Evolutionary conservation across 2,797 vertebrate genomes (phyloP).

Genomic region (Rhynchonycteris naso): DNA sequence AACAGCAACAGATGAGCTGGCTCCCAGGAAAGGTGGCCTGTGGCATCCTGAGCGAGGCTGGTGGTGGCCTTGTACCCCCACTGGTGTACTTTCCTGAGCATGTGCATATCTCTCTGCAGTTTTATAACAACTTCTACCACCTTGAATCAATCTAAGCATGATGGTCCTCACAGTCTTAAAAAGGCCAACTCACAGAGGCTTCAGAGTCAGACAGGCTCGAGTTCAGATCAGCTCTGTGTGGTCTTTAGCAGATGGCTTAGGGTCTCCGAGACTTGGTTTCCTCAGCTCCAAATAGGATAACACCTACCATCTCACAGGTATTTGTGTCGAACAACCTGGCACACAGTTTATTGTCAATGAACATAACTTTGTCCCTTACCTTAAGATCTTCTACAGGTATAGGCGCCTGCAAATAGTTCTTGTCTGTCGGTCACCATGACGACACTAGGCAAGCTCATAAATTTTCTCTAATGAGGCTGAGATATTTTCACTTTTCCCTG

Average conservation of each 20-base stretch:
- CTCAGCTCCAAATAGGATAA: neutral
- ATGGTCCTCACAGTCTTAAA: conserved; percentile 32
- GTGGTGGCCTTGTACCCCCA: neutral
- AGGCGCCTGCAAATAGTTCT: conserved; percentile 40
- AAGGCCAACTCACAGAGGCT: neutral
- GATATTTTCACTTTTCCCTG: conserved; percentile 62
- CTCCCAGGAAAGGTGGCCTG: neutral
- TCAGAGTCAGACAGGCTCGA: neutral
- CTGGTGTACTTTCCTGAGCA: neutral
- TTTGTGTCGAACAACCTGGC: neutral
- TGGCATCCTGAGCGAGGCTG: neutral
- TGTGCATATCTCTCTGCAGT: neutral
- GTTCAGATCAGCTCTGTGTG: neutral
- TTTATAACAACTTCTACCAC: neutral
- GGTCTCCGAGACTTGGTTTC: neutral
- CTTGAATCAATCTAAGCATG: neutral
- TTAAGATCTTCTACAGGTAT: conserved; percentile 72
- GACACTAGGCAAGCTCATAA: conserved; percentile 61
- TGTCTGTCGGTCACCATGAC: conserved; percentile 57
- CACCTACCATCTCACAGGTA: neutral
- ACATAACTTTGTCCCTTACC: neutral
- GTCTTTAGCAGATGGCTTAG: neutral
- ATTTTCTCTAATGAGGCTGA: conserved; percentile 66
- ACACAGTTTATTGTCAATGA: neutral
- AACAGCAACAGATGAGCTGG: neutral